Base-by-base conservation (phyloP, 2,797 vertebrate genomes). In the Catamblyrhynchus diadema region DNA sequence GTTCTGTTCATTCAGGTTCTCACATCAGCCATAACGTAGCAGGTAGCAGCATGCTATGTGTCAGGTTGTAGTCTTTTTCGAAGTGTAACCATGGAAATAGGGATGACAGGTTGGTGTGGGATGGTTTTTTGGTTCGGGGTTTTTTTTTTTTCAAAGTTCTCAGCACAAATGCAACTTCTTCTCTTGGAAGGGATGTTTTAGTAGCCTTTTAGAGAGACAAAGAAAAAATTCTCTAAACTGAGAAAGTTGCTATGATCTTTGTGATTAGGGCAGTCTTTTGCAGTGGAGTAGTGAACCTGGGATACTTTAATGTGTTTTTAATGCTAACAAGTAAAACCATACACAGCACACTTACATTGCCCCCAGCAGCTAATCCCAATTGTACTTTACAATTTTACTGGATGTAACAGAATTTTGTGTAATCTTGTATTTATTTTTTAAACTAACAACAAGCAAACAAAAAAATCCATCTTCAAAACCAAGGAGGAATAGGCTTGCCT, bases 1-100 rank as follows among this genome's bases (percentile, higher is more conserved):
- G 83, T 92, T 81, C 66, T 74, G 10, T 60, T 91, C 42, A 56
- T 71, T 91, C 93, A 73, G 44, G 51, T 82, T 89, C 89, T 89
- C 39, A 48, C 51, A 59, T 92, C 47, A 81, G 79, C 88, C 13
- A 18, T 81, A 80, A 45, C 1, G 0, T 82, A 90, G 73, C 92
- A 86, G 81, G 61, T 95, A 81, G 72, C 88, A 94, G 88, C 61
- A 90, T 86, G 77, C 70, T 86, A 35, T 79, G n/a, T 32, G 48
- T 83, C 79, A 90, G 88, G 19, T 39, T 7, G 3, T 85, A 81
- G 62, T 69, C 37, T 69, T 61, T 81, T 64, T 80, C 20, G 10
- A 79, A 60, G 56, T 14, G 37, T 86, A 84, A 82, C 67, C 17
- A 0, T 92, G 67, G 74, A 44, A 81, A 44, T 65, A 65, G 25